Evolutionary conservation across 2,113 vertebrate species (phyloP).

Genomic region (Tretioscincus oriximinensis): DNA sequence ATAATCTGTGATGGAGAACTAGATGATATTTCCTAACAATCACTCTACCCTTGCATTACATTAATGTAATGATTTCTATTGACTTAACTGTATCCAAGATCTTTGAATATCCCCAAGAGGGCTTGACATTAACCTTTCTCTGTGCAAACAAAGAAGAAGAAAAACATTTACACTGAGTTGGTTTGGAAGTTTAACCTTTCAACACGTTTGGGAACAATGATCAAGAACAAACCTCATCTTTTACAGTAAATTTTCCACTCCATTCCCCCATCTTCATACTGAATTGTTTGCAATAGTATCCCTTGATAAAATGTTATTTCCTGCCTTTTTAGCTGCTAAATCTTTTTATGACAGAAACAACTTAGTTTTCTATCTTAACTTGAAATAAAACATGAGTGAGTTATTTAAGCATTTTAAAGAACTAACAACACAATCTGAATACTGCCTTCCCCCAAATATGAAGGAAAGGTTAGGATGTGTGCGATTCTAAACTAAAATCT

Average conservation of each 20-base stretch:
- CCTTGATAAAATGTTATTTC: slow-evolving; percentile 8
- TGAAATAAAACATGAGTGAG: not conserved
- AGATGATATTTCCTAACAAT: slow-evolving; percentile 8
- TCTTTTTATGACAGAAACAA: not conserved
- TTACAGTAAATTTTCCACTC: not conserved
- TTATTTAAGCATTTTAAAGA: not conserved
- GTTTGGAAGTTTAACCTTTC: slow-evolving; percentile 29
- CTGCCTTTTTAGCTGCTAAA: slow-evolving; percentile 10
- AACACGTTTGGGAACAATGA: slow-evolving; percentile 23
- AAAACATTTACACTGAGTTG: slow-evolving; percentile 11
- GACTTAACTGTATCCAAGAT: slow-evolving; percentile 5
- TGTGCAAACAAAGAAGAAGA: slow-evolving; percentile 15
- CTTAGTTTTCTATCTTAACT: not conserved
- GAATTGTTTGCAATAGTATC: not conserved
- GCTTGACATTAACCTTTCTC: not conserved
- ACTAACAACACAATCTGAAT: no score
- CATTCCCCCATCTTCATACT: not conserved
- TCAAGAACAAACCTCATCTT: slow-evolving; percentile 12
- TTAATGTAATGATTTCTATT: slow-evolving; percentile 18
- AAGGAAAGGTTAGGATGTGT: no score
- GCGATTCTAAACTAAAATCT: no score
- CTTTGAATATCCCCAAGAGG: slow-evolving; percentile 12
- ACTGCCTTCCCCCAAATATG: no score
- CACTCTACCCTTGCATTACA: slow-evolving; percentile 4
- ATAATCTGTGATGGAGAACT: slow-evolving; percentile 33